These are phyloP conservation scores for Aromia moschata DNA, from an alignment of 2,888 invertebrate species.

Conservation along the genomic window DNA sequence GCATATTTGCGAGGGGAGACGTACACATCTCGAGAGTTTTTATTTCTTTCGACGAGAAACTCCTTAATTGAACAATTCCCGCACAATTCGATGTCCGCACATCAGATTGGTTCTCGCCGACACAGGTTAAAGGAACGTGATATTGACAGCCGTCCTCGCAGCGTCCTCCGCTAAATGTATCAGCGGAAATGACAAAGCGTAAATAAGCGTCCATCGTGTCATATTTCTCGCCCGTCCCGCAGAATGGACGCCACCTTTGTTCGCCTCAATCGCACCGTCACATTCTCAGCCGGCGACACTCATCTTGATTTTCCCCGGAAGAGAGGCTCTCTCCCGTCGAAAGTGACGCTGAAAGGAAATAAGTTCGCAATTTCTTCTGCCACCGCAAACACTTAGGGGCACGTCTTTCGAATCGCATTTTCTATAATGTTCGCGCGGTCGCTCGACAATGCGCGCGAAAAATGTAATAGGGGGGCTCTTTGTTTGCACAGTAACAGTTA, in stretches of 20 bases:
- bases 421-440: constrained; percentile 12
- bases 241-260: constrained; percentile 12
- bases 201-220: constrained; percentile 26
- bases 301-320: constrained; percentile 25
- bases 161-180: constrained; percentile 12
- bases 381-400: constrained; percentile 27
- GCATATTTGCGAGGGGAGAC: too few species aligned
- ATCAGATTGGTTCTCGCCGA: background rate
- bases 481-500: constrained; percentile 21
- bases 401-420: constrained; percentile 15
- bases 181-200: constrained; percentile 23
- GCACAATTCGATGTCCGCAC: background rate
- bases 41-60: too few species aligned
- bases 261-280: constrained; percentile 15
- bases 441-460: background rate
- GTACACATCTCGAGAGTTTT: too few species aligned
- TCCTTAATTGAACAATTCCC: too few species aligned
- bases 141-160: constrained; percentile 19
- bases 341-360: constrained; percentile 31
- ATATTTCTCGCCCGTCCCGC: constrained; percentile 8
- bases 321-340: constrained; percentile 22
- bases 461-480: constrained; percentile 8
- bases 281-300: constrained; percentile 11
- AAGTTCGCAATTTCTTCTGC: constrained; percentile 30
- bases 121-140: constrained; percentile 8